Base-by-base conservation (phyloP, 2,797 vertebrate genomes). In the Pseudochaenichthys georgianus region DNA sequence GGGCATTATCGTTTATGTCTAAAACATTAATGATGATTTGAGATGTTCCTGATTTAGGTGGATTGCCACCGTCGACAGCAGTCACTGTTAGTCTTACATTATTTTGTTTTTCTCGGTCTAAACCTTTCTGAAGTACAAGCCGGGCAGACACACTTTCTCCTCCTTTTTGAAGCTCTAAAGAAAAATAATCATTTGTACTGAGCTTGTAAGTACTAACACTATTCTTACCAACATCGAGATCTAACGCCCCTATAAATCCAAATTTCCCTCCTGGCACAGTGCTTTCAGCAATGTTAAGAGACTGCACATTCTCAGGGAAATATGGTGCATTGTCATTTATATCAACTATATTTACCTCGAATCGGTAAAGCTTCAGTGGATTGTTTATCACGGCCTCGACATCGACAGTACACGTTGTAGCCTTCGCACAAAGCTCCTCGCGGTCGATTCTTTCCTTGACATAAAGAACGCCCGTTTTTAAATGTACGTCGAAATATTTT, bases 401-500 rank as follows among this genome's bases (percentile, higher is more conserved):
- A 67, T 48, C 87, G 6, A 95, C 60, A 0, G 77, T 73, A 23
- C 94, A 95, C 73, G 62, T 87, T 1, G 62, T 1, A 6, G 65
- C 71, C 16, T 88, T 85, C 2, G 63, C 70, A 59, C 94, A 95
- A 6, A 95, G 77, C 41, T 88, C 82, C 61, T 95, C 95, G 2
- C 94, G 85, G 58, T 95, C 92, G 45, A 95, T 93, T 61, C 73
- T 87, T 7, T 93, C 92, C 31, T 69, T 87, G 0, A 94, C 89
- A 47, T 71, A 92, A 5, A 95, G 75, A 41, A 47, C 45, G 0
- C 94, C 93, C 2, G 89, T 92, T 53, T 93, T 89, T 16, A 89
- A 63, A 83, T 94, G 93, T 45, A 94, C 83, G 42, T 93, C 89
- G 41, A 95, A 92, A 87, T 94, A 91, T 47, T 85, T 91, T 28